Evolutionary conservation across 2,113 vertebrate genomes (phyloP), one percentile per base, ranked within the genome.

Genomic region (Gasterosteus nipponicus): DNA sequence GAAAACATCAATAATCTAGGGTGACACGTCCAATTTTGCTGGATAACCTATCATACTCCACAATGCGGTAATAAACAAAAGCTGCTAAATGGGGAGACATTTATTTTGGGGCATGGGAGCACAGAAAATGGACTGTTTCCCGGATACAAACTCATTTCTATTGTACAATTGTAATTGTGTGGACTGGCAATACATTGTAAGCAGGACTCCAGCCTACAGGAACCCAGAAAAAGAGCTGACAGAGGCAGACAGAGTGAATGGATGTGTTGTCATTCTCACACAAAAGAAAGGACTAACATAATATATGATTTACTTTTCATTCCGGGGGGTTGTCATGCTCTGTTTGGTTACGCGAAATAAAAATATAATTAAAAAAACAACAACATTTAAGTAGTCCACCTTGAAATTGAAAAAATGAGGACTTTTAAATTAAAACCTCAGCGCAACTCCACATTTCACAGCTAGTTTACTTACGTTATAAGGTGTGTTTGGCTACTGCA

Each of bases 381-480:
- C 22, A 26, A 26, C 16, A 46, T 42, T 47, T 46, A 62, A 18
- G 33, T 49, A 53, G 33, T 12, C 31, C 29, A 62, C 58, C 51
- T 73, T 68, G 38, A 72, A 65, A 69, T 44, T 10, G 42, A 42
- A 7, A 39, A 69, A 61, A 16, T 59, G 16, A 47, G 9, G 39
- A 35, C 57, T 81, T 59, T 22, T 26, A 26, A 77, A 77, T 82
- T 78, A 83, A 72, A 84, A 80, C 57, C 69, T 86, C 53, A 81
- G 75, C 87, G 77, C 31, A 78, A 73, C 58, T 74, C 12, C n/a
- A 82, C 33, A 80, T 87, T 87, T 82, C 75, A 87, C 62, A 81
- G 78, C 62, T 75, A 82, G 82, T 82, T 85, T 86, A 67, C 63
- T 82, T 33, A 44, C 49, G 80, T 76, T 54, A 75, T 56, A 77